Evolutionary conservation across 2,797 vertebrate genomes (phyloP).

Genomic region (Phataginus tricuspis): DNA sequence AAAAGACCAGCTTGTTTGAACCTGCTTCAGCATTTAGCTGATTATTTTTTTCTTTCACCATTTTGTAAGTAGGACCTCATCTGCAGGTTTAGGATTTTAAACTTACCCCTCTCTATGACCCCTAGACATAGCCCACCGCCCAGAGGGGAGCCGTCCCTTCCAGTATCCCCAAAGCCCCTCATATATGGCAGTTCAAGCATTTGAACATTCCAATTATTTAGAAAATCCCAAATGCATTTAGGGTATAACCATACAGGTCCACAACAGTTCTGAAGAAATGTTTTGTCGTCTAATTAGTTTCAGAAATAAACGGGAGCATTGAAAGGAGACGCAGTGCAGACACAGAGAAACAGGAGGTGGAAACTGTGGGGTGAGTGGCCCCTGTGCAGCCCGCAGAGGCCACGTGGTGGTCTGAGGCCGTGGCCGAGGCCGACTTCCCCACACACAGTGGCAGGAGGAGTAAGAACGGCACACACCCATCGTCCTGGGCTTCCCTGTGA

Average conservation of each 20-base stretch:
- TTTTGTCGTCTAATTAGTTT: not conserved
- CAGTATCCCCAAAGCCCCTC: not conserved
- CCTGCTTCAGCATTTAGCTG: not conserved
- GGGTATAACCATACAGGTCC: not conserved
- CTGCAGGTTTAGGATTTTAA: not conserved
- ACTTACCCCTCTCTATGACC: not conserved
- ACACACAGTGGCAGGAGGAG: not conserved
- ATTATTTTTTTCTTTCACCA: not conserved
- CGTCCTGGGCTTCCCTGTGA: not conserved
- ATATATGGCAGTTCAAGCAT: not conserved
- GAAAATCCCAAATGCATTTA: not conserved
- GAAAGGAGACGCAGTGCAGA: not conserved
- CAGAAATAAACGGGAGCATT: not conserved
- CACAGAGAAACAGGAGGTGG: not conserved
- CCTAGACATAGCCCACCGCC: not conserved
- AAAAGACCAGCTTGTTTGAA: not conserved
- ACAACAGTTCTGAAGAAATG: not conserved
- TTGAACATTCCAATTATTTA: not conserved
- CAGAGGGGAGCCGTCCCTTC: not conserved
- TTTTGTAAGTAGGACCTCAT: not conserved
- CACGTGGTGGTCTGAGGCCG: not conserved
- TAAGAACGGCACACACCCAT: not conserved
- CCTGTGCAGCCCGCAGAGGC: fast-evolving
- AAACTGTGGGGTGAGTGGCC: not conserved
- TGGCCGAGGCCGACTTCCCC: not conserved